Base-by-base conservation (phyloP, 2,797 vertebrate genomes). In the Lagodon rhomboides region DNA sequence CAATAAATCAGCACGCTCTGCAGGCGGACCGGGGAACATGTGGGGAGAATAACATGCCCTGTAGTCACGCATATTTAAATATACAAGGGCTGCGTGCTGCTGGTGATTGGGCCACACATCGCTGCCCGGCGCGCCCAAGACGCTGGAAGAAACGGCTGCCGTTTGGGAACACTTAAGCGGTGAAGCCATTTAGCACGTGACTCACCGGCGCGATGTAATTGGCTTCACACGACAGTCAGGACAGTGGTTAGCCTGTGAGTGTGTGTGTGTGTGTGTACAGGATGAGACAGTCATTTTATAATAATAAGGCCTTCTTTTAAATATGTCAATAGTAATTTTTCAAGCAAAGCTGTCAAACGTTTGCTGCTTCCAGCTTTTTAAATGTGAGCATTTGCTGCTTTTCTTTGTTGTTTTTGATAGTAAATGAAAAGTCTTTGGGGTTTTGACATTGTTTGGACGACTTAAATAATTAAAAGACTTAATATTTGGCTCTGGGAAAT, bases 1-100 rank as follows among this genome's bases (percentile, higher is more conserved):
- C 91, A 87, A 93, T 95, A 95, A 95, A 95, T 95, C 93, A 94
- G 83, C 82, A 77, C 56, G 77, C 88, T 91, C 82, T 62, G 44
- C 84, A 79, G 85, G 84, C 94, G 79, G 85, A 81, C 82, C 79
- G 27, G 65, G 78, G 86, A 92, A 92, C 92, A 94, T 93, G 91
- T 92, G 92, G 93, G 91, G 85, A 84, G 77, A 84, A 93, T 95
- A 93, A 94, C 92, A 89, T 87, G 91, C 81, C 81, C 88, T 72
- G 85, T 61, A 84, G 92, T 89, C 95, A 93, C 87, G 77, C 90
- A 81, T 92, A 85, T 93, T 92, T 93, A 79, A 92, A 91, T 87
- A 82, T 89, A 92, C 91, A 89, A 89, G 79, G 75, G 87, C 83
- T 89, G 83, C 25, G 75, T 87, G 82, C 79, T 71, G 63, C 86